Conservation (phyloP, 1,140 invertebrate genomes). For the Drosophila bipectinata region DNA sequence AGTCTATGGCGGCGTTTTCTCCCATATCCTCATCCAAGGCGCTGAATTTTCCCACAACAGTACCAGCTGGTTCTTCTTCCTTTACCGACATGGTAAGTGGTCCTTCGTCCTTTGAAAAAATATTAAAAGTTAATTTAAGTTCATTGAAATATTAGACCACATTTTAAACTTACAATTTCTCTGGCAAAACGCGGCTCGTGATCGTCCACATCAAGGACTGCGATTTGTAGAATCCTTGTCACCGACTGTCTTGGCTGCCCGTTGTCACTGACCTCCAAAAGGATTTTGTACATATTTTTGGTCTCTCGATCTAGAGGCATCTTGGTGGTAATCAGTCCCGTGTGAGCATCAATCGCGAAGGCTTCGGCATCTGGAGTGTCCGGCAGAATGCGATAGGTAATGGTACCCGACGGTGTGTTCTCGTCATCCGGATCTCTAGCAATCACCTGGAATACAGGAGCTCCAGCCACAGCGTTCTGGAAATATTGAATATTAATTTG, state of each 20-base stretch:
- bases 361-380: constrained; percentile 87
- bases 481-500: neutral
- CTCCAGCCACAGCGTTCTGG: constrained; percentile 89
- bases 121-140: neutral
- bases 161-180: constrained; percentile 85
- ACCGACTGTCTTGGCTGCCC: constrained; percentile 91
- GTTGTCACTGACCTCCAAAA: constrained; percentile 90
- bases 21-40: constrained; percentile 90
- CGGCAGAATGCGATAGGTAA: constrained; percentile 90
- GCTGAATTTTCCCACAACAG: constrained; percentile 87
- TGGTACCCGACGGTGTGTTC: constrained; percentile 89
- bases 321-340: constrained; percentile 90
- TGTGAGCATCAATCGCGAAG: constrained; percentile 88
- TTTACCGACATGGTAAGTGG: constrained; percentile 87
- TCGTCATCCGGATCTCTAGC: constrained; percentile 92
- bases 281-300: constrained; percentile 89
- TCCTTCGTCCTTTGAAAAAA: constrained; percentile 85
- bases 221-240: constrained; percentile 88
- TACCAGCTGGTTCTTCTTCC: constrained; percentile 88
- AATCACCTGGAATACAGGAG: constrained; percentile 90
- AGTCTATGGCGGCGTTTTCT: constrained; percentile 91
- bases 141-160: too few species aligned
- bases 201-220: constrained; percentile 91
- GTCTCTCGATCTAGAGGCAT: constrained; percentile 89
- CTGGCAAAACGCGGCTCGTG: constrained; percentile 90